Evolutionary conservation across 2,797 vertebrate genomes (phyloP), one percentile per base, ranked within the genome.

Genomic region (Enteromius thamalakanensis): DNA sequence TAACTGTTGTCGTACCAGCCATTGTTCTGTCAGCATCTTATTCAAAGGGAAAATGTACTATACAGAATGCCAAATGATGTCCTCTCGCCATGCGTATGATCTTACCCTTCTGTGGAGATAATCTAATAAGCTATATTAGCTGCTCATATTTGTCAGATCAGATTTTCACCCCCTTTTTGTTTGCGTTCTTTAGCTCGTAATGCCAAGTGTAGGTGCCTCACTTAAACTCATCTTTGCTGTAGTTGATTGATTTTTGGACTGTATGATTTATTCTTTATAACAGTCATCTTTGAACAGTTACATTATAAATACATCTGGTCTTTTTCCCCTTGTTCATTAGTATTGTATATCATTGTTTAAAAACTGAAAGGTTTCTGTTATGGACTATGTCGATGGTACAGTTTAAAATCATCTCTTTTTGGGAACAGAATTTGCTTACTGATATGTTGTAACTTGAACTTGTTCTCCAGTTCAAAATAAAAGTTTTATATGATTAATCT

Each of bases 81-180:
- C 72, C 34, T 51, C 6, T 67, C 17, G 75, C 45, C 34, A 23
- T 69, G 26, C 26, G 76, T 76, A 69, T 81, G 79, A 68, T 69
- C 70, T 76, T 71, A 81, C 40, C 74, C 74, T 49, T 64, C 32
- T 81, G 78, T 81, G 78, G 62, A 87, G 70, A 76, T 80, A 70
- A 51, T 55, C 23, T 83, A 81, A 81, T 84, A 84, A 87, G 86
- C 86, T 87, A 85, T 78, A 85, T 85, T 87, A 87, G 86, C 86
- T 87, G 78, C 60, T 47, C 72, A 69, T 82, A 29, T 76, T 76
- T 75, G 21, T 58, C 21, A 60, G 70, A 76, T 83, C 47, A 64
- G 64, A 26, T 42, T 82, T 74, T 78, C 58, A 81, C 17, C 74
- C n/a, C 10, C 29, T 10, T 37, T 23, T 42, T 51, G 4, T 49